A percentile compares a stretch with the other conserved stretches of the same genome.
These are phyloP conservation scores for Asteroscopus sphinx DNA, from an alignment of 2,888 invertebrate genomes.

Conservation along the genomic window DNA sequence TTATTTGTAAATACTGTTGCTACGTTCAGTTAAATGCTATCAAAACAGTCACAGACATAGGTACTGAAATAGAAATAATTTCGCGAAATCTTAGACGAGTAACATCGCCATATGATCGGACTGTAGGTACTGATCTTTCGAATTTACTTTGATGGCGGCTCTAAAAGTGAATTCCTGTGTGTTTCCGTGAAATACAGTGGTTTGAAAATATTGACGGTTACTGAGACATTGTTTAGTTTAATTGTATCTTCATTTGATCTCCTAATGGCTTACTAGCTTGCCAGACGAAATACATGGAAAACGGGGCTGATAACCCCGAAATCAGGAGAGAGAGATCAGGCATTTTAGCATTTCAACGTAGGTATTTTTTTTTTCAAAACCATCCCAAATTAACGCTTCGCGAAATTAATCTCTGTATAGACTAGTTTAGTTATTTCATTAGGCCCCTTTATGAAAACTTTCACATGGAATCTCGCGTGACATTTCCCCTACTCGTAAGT, in stretches of 20 bases:
- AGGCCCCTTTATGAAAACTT: neutral
- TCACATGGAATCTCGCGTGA: constrained; percentile 22
- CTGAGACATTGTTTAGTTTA: constrained; percentile 30
- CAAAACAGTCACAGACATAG: constrained; percentile 59
- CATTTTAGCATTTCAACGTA: too few species aligned
- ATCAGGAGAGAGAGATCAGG: too few species aligned
- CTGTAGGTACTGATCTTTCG: constrained; percentile 20
- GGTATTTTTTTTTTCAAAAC: too few species aligned
- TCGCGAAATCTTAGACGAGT: constrained; percentile 48
- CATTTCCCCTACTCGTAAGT: constrained; percentile 9
- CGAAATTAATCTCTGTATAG: too few species aligned
- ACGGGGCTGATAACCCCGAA: too few species aligned
- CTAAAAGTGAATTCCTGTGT: constrained; percentile 36
- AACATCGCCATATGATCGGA: constrained; percentile 20
- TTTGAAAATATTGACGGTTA: constrained; percentile 39
- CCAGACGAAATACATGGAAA: constrained; percentile 5
- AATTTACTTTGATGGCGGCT: constrained; percentile 28
- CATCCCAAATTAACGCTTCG: too few species aligned
- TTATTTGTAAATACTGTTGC: constrained; percentile 73
- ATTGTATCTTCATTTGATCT: constrained; percentile 44
- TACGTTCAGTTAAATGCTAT: constrained; percentile 67
- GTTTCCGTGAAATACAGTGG: constrained; percentile 37
- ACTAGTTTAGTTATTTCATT: too few species aligned
- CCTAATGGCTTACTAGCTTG: constrained; percentile 24
- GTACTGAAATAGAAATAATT: constrained; percentile 51